phyloP scores from a whole-genome alignment of 2,797 vertebrate genomes.

The Menidia menidia region DNA sequence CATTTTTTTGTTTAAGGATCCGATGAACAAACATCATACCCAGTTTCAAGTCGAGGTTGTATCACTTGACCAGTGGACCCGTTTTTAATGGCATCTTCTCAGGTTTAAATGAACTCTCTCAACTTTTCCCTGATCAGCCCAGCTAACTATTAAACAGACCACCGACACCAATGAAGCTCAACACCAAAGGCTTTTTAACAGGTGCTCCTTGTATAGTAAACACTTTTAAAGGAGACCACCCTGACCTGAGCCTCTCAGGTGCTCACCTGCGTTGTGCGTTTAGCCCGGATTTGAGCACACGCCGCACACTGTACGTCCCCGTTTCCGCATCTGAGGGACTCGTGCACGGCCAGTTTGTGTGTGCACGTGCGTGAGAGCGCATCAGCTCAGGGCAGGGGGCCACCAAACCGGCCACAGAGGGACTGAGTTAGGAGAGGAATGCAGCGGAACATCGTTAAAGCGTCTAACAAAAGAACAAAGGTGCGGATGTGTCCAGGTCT shows the following conservation, averaged over 20 bases:
- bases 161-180: conserved; percentile 60
- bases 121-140: conserved; percentile 21
- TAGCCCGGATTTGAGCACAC: neutral
- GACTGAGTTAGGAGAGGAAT: conserved; percentile 84
- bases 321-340: neutral
- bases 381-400: conserved; percentile 52
- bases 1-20: neutral
- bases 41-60: neutral
- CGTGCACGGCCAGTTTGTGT: neutral
- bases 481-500: conserved; percentile 75
- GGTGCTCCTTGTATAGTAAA: conserved; percentile 70
- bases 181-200: conserved; percentile 60
- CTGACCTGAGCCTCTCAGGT: conserved; percentile 10
- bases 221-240: conserved; percentile 70
- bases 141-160: conserved; percentile 41
- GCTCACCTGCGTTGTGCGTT: conserved; percentile 48
- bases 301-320: neutral
- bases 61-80: neutral
- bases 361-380: conserved; percentile 28
- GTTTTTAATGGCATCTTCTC: conserved; percentile 18
- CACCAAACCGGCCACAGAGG: conserved; percentile 80
- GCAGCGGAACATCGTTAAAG: conserved; percentile 87
- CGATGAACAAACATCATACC: neutral
- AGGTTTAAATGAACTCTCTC: conserved; percentile 43
- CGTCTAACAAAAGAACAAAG: conserved; percentile 86